Base-by-base conservation (phyloP, 2,113 vertebrate genomes). In the Ceratotherium simum region DNA sequence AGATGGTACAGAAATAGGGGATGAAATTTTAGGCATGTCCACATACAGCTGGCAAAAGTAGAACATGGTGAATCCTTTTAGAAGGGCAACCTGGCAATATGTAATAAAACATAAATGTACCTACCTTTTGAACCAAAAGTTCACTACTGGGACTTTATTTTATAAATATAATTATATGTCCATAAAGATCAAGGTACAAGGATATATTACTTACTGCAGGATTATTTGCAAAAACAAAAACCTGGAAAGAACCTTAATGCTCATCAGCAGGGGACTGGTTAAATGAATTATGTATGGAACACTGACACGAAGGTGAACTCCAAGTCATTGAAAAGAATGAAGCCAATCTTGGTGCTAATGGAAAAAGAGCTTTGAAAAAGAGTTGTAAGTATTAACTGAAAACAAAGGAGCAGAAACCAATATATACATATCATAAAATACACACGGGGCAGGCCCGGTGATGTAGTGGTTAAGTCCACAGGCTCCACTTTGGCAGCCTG, bases 121-220 rank as follows among this genome's bases (percentile, higher is more conserved):
- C 83, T 78, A 80, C 31, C 27, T 78, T 94, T 56, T 62, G n/a
- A 96, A 83, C 9, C 33, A 75, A 46, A 95, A 85, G 36, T n/a
- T 75, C 14, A 87, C 69, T 70, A 54, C 25, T 25, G 4, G 56
- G 18, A 54, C 86, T 94, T 46, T 91, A 46, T 67, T 51, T 79
- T 65, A 75, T 25, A 87, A 87, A 86, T 80, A 78, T 12, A 65
- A 96, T 58, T 42, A 60, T 31, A 93, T 27, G 20, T 54, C 16
- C 67, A 79, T 51, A 89, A 78, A 39, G 54, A 83, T 64, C 51
- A 81, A 78, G n/a, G 65, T 25, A 25, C 10, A 93, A 94, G 67
- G 8, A n/a, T 39, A 39, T 14, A 65, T 60, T 42, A 64, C 42
- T 84, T 64, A 87, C 1, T 69, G 6, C 2, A 48, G 16, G 36